phyloP scores from a whole-genome alignment of 2,888 invertebrate species.

The Phragmatobia fuliginosa region DNA sequence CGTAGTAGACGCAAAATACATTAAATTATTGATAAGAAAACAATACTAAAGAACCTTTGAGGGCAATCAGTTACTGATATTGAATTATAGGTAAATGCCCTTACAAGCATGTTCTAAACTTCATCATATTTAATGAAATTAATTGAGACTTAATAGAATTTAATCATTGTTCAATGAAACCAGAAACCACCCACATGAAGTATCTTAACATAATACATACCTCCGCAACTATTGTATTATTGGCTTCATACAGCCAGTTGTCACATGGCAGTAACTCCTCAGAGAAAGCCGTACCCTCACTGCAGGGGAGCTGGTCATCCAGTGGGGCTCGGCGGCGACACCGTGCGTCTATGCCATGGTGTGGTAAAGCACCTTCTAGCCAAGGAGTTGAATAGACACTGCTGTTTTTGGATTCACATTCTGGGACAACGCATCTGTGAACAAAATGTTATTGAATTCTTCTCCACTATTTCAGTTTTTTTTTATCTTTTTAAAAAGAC shows the following conservation, averaged over 20 bases:
- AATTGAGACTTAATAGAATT: too few relatives aligned
- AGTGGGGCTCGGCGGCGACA: conserved; percentile 62
- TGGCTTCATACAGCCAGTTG: conserved; percentile 59
- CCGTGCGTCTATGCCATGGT: conserved; percentile 54
- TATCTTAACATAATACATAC: conserved; percentile 32
- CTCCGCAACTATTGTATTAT: conserved; percentile 65
- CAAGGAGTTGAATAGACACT: conserved; percentile 68
- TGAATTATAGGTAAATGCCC: neutral
- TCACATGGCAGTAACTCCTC: conserved; percentile 63
- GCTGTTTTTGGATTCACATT: conserved; percentile 75
- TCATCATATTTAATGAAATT: too few relatives aligned
- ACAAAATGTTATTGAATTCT: too few relatives aligned
- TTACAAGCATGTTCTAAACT: neutral
- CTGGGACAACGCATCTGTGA: conserved; percentile 76
- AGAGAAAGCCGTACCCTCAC: conserved; percentile 61
- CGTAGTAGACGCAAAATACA: neutral
- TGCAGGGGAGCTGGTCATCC: conserved; percentile 55
- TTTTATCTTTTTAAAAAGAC: too few relatives aligned
- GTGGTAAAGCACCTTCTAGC: conserved; percentile 65
- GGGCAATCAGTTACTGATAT: neutral
- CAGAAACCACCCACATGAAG: neutral
- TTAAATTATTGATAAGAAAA: neutral
- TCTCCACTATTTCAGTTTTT: too few relatives aligned
- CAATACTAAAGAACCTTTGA: neutral
- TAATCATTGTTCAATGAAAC: too few relatives aligned